phyloP scores from a whole-genome alignment of 2,113 vertebrate genomes.

The Salvelinus sp. region DNA sequence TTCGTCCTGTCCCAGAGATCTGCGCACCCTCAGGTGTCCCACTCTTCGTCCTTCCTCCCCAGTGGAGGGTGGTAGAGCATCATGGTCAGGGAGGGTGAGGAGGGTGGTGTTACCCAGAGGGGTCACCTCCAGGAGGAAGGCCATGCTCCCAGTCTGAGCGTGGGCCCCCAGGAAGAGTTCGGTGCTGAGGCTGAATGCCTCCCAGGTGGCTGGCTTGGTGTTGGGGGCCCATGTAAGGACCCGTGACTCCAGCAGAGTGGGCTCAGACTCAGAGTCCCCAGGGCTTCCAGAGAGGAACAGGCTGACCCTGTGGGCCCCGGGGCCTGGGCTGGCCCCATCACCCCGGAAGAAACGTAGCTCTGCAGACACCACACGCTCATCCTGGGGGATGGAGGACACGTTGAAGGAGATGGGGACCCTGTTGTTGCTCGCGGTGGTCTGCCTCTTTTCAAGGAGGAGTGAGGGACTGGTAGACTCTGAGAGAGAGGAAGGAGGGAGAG shows the following conservation, averaged over 20 bases:
- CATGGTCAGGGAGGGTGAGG: constrained; percentile 17
- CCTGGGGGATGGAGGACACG: constrained; percentile 76
- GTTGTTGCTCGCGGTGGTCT: constrained; percentile 26
- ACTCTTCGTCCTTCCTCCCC: constrained; percentile 26
- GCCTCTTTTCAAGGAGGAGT: constrained; percentile 38
- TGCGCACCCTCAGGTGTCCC: constrained; percentile 68
- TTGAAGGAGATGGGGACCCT: constrained; percentile 75
- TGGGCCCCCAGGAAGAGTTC: constrained; percentile 63
- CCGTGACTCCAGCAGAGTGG: constrained; percentile 70
- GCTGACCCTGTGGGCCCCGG: constrained; percentile 61
- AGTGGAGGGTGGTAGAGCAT: not conserved
- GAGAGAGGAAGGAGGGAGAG: not conserved
- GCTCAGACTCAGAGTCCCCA: constrained; percentile 36
- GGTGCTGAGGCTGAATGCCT: constrained; percentile 70
- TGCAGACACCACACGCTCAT: constrained; percentile 76
- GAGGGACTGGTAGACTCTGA: constrained; percentile 34
- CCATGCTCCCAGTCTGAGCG: constrained; percentile 49
- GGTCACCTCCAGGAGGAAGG: constrained; percentile 71
- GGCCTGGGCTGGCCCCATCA: constrained; percentile 29
- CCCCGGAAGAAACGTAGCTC: constrained; percentile 74
- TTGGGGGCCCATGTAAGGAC: constrained; percentile 42
- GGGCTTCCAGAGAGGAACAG: constrained; percentile 66
- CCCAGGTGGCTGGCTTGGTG: constrained; percentile 62
- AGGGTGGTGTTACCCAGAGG: constrained; percentile 56
- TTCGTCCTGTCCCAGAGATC: constrained; percentile 74